A percentile compares a stretch with the other conserved stretches of the same genome.
Conservation (phyloP, 2,113 vertebrate species). For the Misgurnus anguillicaudatus region DNA sequence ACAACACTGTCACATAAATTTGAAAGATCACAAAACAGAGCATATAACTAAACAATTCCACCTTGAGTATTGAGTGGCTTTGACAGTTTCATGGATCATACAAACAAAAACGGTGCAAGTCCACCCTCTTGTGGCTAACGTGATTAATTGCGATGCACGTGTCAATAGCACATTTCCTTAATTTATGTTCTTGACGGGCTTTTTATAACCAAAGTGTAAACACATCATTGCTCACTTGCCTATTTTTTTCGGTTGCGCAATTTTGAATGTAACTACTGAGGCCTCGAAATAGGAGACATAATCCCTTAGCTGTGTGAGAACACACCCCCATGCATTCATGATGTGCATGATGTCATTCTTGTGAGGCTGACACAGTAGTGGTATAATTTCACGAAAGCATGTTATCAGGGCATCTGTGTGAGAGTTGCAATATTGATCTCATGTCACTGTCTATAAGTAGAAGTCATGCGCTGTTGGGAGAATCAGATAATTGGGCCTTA, state of each 20-base stretch:
- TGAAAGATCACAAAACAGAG: too few species aligned
- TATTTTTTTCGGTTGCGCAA: background rate
- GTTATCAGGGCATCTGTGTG: constrained; percentile 24
- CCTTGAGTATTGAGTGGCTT: too few species aligned
- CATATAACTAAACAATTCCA: too few species aligned
- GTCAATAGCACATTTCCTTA: background rate
- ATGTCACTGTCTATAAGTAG: constrained; percentile 42
- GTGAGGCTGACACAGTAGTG: constrained; percentile 7
- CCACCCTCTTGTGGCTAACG: background rate
- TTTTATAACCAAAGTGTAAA: background rate
- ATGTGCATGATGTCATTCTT: constrained; percentile 2
- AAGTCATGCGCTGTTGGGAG: constrained; percentile 48
- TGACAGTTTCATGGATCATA: too few species aligned
- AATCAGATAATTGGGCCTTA: constrained; percentile 48
- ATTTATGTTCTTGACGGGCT: background rate
- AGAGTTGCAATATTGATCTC: constrained; percentile 41
- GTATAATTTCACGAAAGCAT: constrained; percentile 1
- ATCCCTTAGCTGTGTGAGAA: constrained; percentile 7
- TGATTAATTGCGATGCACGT: background rate
- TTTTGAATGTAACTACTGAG: background rate
- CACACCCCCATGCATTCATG: background rate
- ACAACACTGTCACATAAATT: too few species aligned
- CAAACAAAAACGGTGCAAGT: background rate
- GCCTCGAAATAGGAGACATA: background rate
- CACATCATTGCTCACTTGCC: constrained; percentile 2